Evolutionary conservation across 1,140 invertebrate genomes (phyloP), one percentile per base, ranked within the genome.

Genomic region (Drosophila malerkotliana): DNA sequence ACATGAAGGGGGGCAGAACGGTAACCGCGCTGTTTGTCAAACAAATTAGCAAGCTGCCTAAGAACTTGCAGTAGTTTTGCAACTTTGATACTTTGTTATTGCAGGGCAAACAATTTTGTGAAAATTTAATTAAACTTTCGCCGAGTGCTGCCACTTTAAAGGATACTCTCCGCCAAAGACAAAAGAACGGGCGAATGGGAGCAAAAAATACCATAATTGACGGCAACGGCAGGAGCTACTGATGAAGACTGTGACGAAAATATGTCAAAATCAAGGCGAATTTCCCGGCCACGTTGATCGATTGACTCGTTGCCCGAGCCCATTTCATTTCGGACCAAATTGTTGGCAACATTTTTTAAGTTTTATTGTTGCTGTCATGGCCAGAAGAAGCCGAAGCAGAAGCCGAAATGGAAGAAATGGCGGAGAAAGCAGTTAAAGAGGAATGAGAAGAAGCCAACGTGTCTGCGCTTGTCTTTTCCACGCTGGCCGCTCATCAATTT

Each of bases 331-430:
- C 41, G 48, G 56, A 49, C 73, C 56, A 72, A 88, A 80, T 85
- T 81, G 81, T 81, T 81, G 83, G 76, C 56, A 82, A 83, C 74
- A 81, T 81, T 78, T 87, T 79, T 75, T 69, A 83, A 83, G 62
- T 87, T 87, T 83, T 82, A 88, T 88, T 88, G 82, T 62, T 62
- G 62, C 75, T 88, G 82, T 87, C 82, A 79, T 37, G 49, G 75
- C 58, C 85, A 88, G 63, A 37, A 37, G 32, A 30, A 45, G 37
- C n/a, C 12, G 30, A 24, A 45, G 55, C 28, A 28, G 26, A 49
- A 39, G 37, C 44, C 21, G 45, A 57, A 63, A 78, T 12, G 34
- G 10, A 37, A 10, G 26, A 28, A 28, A 28, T 28, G 26, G 10
- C 12, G 34, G 34, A 12, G 34, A 37, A 37, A 37, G 34, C 12